Evolutionary conservation across 1,140 invertebrate species (phyloP).

Genomic region (Drosophila pectinifera): DNA sequence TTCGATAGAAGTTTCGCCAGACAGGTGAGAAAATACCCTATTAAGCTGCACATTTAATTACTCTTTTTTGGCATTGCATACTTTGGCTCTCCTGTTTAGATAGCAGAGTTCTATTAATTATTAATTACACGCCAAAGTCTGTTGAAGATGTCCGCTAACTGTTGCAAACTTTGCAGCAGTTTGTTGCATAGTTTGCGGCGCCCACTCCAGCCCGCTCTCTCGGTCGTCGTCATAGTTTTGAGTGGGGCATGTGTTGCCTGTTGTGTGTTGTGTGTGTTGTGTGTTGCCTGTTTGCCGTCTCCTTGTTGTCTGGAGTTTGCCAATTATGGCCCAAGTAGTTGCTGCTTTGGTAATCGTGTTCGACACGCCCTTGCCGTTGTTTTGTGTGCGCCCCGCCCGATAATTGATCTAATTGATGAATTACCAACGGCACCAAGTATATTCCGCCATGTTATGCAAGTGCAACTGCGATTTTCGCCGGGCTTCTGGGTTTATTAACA

Average conservation of each 20-base stretch:
- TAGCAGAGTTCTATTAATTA: conserved; percentile 36
- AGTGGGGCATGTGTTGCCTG: conserved; percentile 38
- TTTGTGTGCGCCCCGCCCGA: not conserved
- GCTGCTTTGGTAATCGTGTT: conserved; percentile 30
- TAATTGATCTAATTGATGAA: conserved; percentile 41
- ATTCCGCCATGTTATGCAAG: too few relatives aligned
- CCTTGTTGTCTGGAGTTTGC: conserved; percentile 45
- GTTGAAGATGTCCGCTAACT: conserved; percentile 39
- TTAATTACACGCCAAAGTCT: conserved; percentile 25
- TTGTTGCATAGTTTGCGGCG: conserved; percentile 38
- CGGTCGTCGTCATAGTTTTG: conserved; percentile 16
- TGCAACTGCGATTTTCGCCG: too few relatives aligned
- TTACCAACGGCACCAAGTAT: not conserved
- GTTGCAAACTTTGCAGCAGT: conserved; percentile 37
- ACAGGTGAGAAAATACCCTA: conserved; percentile 2
- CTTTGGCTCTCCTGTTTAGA: conserved; percentile 12
- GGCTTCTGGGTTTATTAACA: too few relatives aligned
- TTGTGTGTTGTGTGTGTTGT: not conserved
- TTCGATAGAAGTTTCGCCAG: not conserved
- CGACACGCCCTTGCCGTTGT: conserved; percentile 15
- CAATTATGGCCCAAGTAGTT: conserved; percentile 43
- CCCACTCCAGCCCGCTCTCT: not conserved
- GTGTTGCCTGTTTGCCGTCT: conserved; percentile 11
- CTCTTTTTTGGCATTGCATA: too few relatives aligned
- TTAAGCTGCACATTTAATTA: not conserved